Evolutionary conservation across 2,888 invertebrate species (phyloP), one percentile per base, ranked within the genome.

Genomic region (Orthonychiurus folsomi): DNA sequence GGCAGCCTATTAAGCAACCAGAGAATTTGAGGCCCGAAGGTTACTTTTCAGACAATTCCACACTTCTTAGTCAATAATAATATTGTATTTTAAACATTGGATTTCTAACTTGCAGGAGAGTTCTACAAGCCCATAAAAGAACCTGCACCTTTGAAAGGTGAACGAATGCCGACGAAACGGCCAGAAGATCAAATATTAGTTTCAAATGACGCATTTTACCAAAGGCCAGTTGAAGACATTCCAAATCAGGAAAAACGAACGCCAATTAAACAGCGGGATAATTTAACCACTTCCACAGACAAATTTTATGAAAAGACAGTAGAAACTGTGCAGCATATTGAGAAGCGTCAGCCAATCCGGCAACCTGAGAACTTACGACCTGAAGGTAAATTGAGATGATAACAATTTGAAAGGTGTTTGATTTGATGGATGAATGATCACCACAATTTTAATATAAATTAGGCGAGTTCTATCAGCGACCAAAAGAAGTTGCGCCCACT

Each of bases 121-220:
- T 60, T 83, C 72, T 65, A 67, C 37, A 52, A 62, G n/a, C 47
- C 64, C 15, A 62, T 62, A 9, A 57, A 27, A 23, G 55, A 57
- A 12, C 61, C 57, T 37, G 59, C 73, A 0, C 79, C 79, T 1
- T 62, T 58, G 15, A 56, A 21, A 50, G 68, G 66, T 28, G 68
- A 68, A 25, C 27, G 66, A 37, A 78, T 75, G 3, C 59, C 64
- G 74, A 50, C 73, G 70, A 77, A 75, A 63, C 80, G 79, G 1
- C 78, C 78, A 72, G 79, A 80, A 68, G 84, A 84, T 73, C 79
- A 80, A 47, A 48, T 67, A 9, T 21, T 50, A 2, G 25, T 55
- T 2, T 61, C 62, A 0, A 82, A 73, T 9, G 83, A 83, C 5
- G 81, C 85, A 26, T 86, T 85, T 74, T 76, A 76, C 80, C 82